Base-by-base conservation (phyloP, 2,797 vertebrate genomes). In the Rallus crepitans region DNA sequence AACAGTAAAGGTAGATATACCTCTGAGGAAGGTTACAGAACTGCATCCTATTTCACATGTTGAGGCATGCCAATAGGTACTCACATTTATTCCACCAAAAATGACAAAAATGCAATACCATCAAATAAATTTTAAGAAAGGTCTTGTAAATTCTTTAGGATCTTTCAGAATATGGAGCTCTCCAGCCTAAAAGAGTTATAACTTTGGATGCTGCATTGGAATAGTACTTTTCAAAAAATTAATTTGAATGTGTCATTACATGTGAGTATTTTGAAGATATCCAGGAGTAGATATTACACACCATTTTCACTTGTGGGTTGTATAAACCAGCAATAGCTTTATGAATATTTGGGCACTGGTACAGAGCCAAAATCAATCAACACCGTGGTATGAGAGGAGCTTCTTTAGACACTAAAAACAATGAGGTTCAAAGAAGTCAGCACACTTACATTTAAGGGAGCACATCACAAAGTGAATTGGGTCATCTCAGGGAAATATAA, bases 401-500 rank as follows among this genome's bases (percentile, higher is more conserved):
- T 53, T 96, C 94, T 95, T 97, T 92, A 89, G 85, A 63, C 33
- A 63, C 83, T 72, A 92, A 95, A 97, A 96, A 95, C 97, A 97
- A 96, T 77, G 72, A 42, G 57, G 93, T 96, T 96, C 47, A 95
- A 59, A 93, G 89, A 76, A 79, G n/a, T 92, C 95, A 79, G 25
- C 70, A 82, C 92, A 82, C 84, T 94, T 97, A 93, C 95, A 94
- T 96, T 96, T 97, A 96, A 96, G 93, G 94, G 97, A 97, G 95
- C 94, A 76, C 73, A 95, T 94, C 86, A 23, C 90, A 93, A 92
- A 82, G 78, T 27, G 78, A 97, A 97, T 87, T 97, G 97, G 97
- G 97, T 98, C 96, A 97, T 98, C 97, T 94, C 86, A 66, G 87
- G 93, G 91, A 96, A 97, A 96, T 97, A 97, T 90, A 97, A 98